Evolutionary conservation across 2,888 invertebrate genomes (phyloP).

Genomic region (Acrocyrtus sp.): DNA sequence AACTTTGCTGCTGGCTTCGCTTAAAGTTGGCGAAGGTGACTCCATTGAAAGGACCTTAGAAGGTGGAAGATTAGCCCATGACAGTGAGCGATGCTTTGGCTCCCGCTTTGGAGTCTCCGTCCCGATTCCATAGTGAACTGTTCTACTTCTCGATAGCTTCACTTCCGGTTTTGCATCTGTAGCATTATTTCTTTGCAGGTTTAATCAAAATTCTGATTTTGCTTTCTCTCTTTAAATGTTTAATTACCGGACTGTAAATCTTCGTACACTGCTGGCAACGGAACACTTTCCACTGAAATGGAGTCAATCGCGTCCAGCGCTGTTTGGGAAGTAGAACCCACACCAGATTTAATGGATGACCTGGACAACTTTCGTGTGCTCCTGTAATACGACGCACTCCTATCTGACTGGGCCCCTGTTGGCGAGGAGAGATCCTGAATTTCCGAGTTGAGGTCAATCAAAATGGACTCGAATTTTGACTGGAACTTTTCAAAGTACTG

Average conservation of each 20-base stretch:
- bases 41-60: not conserved
- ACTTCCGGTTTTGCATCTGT: not conserved
- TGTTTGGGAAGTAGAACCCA: not conserved
- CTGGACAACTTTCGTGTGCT: conserved; percentile 37
- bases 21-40: conserved; percentile 9
- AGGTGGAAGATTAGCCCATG: conserved; percentile 28
- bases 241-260: too few species aligned
- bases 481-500: conserved; percentile 44
- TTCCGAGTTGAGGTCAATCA: conserved; percentile 31
- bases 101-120: conserved; percentile 14
- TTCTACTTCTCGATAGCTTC: conserved; percentile 26
- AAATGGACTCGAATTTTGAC: conserved; percentile 20
- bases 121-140: conserved; percentile 38
- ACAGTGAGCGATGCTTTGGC: conserved; percentile 37
- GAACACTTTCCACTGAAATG: conserved; percentile 19
- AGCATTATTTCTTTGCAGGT: too few species aligned
- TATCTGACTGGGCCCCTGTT: conserved; percentile 9
- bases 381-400: conserved; percentile 20
- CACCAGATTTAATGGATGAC: conserved; percentile 4
- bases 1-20: conserved; percentile 11
- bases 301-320: conserved; percentile 22
- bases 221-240: too few species aligned
- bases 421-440: conserved; percentile 26
- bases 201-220: too few species aligned
- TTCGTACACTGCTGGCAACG: conserved; percentile 3